These are phyloP conservation scores for Harpagoxenus sublaevis DNA, from an alignment of 2,888 invertebrate species.

Conservation along the genomic window DNA sequence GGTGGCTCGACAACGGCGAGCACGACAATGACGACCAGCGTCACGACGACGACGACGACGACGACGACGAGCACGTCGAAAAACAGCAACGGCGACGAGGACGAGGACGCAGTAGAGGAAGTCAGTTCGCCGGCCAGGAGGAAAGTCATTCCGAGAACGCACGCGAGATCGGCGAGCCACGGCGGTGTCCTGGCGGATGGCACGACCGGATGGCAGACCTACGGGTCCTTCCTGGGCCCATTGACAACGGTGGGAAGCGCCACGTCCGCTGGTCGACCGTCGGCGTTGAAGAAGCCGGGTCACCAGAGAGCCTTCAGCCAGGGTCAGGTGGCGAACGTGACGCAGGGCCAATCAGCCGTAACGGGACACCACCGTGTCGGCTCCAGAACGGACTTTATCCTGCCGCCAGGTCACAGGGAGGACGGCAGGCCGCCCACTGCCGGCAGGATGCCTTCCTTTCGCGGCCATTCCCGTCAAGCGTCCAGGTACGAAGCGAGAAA, in stretches of 20 bases:
- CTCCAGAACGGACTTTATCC: conserved; percentile 95
- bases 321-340: conserved; percentile 92
- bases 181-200: conserved; percentile 89
- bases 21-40: conserved; percentile 26
- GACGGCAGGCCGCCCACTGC: conserved; percentile 85
- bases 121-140: conserved; percentile 59
- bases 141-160: conserved; percentile 84
- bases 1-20: conserved; percentile 37
- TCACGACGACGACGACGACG: conserved; percentile 39
- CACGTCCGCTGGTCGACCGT: conserved; percentile 87
- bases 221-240: conserved; percentile 62
- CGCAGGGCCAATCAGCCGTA: conserved; percentile 76
- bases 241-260: conserved; percentile 78
- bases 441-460: conserved; percentile 87
- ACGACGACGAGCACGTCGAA: conserved; percentile 54
- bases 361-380: conserved; percentile 93
- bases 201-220: conserved; percentile 78
- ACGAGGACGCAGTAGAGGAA: conserved; percentile 63
- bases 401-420: conserved; percentile 95
- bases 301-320: conserved; percentile 96
- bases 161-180: conserved; percentile 94
- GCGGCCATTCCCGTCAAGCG: conserved; percentile 94
- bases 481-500: conserved; percentile 87
- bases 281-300: conserved; percentile 91
- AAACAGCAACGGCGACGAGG: conserved; percentile 66